phyloP scores from a whole-genome alignment of 2,888 invertebrate genomes.

The Drosophila meridionalis region DNA sequence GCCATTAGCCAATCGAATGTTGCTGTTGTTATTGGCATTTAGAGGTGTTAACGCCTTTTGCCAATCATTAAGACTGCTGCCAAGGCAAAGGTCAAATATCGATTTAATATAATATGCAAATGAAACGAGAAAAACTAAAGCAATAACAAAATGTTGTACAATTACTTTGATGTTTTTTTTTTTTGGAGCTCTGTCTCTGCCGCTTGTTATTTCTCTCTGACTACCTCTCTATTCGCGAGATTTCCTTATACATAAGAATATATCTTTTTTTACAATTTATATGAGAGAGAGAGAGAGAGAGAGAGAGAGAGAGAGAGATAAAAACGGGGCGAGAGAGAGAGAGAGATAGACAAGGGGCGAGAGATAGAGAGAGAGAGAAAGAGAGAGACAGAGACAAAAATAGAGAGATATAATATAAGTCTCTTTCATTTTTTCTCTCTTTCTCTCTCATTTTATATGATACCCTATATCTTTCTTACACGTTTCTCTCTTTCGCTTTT shows the following conservation, averaged over 20 bases:
- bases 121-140: constrained; percentile 3
- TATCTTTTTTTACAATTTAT: no score
- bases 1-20: constrained; percentile 40
- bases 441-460: not conserved
- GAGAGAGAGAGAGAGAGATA: no score
- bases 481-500: no score
- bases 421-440: not conserved
- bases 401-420: no score
- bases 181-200: not conserved
- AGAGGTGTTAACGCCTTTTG: constrained; percentile 27
- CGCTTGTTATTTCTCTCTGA: not conserved
- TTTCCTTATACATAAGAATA: not conserved
- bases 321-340: no score
- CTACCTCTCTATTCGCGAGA: not conserved
- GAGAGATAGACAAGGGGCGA: no score
- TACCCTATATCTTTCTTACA: not conserved
- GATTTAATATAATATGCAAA: constrained; percentile 27
- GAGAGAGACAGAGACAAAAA: no score
- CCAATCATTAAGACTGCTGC: constrained; percentile 26
- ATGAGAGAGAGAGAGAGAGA: no score
- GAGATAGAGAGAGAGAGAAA: no score
- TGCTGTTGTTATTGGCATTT: constrained; percentile 10
- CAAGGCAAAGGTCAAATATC: constrained; percentile 51
- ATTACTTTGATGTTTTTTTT: constrained; percentile 5
- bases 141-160: constrained; percentile 24